Conservation (phyloP, 35 echinoderm and acorn worm species). For the Amphiura filiformis region DNA sequence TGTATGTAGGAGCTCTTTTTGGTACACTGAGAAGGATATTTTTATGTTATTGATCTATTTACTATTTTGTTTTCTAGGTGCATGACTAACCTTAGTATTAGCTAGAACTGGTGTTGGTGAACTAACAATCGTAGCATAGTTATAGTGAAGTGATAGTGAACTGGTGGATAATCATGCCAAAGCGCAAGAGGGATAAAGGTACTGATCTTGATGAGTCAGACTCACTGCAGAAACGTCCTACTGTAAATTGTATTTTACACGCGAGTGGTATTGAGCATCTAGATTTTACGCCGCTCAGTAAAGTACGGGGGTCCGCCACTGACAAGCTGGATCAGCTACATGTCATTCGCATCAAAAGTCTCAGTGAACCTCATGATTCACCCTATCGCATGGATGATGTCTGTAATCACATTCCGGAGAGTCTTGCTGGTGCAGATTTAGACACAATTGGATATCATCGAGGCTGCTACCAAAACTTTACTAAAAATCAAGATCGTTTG, state of each 20-base stretch:
- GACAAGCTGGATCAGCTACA: constrained; percentile 12
- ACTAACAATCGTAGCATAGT: too few relatives aligned
- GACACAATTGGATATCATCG: constrained; percentile 32
- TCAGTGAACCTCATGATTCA: constrained; percentile 21
- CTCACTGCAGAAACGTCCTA: neutral
- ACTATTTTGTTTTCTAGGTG: too few relatives aligned
- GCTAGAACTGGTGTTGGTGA: too few relatives aligned
- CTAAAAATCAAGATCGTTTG: constrained; percentile 42
- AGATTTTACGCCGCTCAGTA: neutral
- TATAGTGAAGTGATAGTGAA: too few relatives aligned
- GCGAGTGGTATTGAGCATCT: neutral
- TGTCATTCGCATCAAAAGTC: neutral
- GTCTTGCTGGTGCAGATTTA: constrained; percentile 32
- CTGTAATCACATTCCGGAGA: constrained; percentile 43
- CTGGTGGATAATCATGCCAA: too few relatives aligned
- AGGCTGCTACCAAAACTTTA: constrained; percentile 50
- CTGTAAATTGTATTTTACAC: neutral
- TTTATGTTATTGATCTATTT: too few relatives aligned
- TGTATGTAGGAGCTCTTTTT: too few relatives aligned
- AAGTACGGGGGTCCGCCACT: neutral
- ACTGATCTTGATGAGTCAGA: neutral
- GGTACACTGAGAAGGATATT: too few relatives aligned
- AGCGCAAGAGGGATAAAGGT: neutral
- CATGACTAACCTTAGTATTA: too few relatives aligned
- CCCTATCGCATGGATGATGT: constrained; percentile 45